Percentiles rank a stretch among this genome's conserved stretches.
Conservation (phyloP, 1,140 invertebrate genomes). For the Laupala kohalensis region DNA sequence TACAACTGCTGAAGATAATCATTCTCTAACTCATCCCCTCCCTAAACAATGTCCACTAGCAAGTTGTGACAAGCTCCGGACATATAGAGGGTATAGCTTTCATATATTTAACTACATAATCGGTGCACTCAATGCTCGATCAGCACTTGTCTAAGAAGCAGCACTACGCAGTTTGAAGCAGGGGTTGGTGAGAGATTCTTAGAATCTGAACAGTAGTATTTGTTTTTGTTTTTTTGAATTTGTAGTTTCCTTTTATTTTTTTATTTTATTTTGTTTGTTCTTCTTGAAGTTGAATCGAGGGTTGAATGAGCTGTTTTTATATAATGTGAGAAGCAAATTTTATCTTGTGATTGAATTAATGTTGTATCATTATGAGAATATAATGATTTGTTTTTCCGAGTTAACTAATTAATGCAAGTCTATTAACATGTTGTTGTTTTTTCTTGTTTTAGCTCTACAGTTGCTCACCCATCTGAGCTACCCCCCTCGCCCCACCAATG, state of each 20-base stretch:
- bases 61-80: background rate
- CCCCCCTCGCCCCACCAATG: slow-evolving; percentile 94
- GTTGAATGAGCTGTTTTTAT: background rate
- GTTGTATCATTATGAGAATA: background rate
- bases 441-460: slow-evolving; percentile 72
- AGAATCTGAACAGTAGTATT: background rate
- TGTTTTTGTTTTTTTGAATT: background rate
- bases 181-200: background rate
- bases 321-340: background rate
- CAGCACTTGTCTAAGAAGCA: background rate
- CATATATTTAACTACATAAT: background rate
- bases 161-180: background rate
- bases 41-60: background rate
- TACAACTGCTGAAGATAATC: background rate
- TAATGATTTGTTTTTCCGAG: background rate
- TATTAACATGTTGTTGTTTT: slow-evolving; percentile 6
- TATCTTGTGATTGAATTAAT: background rate
- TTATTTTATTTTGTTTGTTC: background rate
- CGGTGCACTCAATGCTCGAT: background rate
- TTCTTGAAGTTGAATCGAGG: background rate
- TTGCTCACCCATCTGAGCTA: slow-evolving; percentile 91
- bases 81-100: slow-evolving; percentile 6
- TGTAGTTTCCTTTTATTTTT: background rate
- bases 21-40: slow-evolving; percentile 8
- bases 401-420: background rate